Percentiles rank a stretch among this genome's conserved stretches.
phyloP scores from a whole-genome alignment of 1,140 invertebrate species.

The Ceratoteleas bidentatus region DNA sequence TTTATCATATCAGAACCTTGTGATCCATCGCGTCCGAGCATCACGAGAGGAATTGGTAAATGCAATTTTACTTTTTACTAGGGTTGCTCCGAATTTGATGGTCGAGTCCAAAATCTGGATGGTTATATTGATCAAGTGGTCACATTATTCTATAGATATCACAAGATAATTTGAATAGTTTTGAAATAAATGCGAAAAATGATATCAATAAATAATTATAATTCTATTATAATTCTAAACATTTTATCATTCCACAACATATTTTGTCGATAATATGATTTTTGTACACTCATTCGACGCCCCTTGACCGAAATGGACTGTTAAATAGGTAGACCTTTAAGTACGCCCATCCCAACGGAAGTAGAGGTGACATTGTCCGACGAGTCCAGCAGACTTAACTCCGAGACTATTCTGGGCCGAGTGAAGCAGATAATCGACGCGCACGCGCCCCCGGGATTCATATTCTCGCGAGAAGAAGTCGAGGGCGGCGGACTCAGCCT shows the following conservation, averaged over 20 bases:
- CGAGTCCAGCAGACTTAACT: constrained; percentile 89
- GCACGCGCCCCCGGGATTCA: constrained; percentile 88
- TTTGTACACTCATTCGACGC: too few species aligned
- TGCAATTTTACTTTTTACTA: neutral
- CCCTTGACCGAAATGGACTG: neutral
- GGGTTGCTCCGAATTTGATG: neutral
- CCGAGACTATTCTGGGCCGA: constrained; percentile 89
- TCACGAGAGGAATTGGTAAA: constrained; percentile 88
- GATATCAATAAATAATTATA: too few species aligned
- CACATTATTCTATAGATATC: too few species aligned
- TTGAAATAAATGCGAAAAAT: neutral
- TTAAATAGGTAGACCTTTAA: constrained; percentile 70
- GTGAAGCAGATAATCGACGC: constrained; percentile 91
- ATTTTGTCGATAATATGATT: too few species aligned
- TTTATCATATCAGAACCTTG: constrained; percentile 88
- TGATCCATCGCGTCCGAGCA: constrained; percentile 88
- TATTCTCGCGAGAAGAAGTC: constrained; percentile 81
- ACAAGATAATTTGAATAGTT: too few species aligned
- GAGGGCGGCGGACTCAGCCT: constrained; percentile 83
- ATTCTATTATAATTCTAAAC: too few species aligned
- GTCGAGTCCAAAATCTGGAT: too few species aligned
- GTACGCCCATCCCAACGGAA: constrained; percentile 80
- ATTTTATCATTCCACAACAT: too few species aligned
- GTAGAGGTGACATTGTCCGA: constrained; percentile 89
- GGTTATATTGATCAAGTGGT: too few species aligned